phyloP scores from a whole-genome alignment of 2,113 vertebrate species.

The Rhynchomys soricoides region DNA sequence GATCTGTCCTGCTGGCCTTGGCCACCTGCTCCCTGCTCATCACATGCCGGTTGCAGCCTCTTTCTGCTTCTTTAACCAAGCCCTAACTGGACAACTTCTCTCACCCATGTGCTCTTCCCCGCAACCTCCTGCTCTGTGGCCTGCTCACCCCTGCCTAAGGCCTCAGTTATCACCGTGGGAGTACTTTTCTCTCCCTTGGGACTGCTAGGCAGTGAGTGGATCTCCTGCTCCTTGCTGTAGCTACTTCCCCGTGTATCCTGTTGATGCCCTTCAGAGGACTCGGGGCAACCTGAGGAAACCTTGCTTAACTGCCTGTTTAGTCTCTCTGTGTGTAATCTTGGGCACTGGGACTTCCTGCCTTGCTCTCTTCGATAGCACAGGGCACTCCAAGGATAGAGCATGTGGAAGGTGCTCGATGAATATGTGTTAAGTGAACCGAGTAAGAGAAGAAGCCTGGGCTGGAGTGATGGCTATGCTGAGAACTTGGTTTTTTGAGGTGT shows the following conservation, averaged over 20 bases:
- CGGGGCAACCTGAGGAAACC: background rate
- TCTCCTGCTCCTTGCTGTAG: background rate
- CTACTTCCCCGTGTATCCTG: accelerated
- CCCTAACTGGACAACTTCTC: background rate
- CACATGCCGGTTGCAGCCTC: accelerated
- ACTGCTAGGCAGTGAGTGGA: background rate
- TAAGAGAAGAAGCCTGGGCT: background rate
- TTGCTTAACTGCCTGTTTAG: background rate
- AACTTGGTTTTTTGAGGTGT: too few relatives aligned
- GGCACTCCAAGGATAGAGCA: background rate
- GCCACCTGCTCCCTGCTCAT: background rate
- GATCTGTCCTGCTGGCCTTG: background rate
- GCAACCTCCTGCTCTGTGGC: background rate
- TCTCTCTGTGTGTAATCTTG: background rate
- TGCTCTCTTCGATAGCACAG: background rate
- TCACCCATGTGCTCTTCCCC: background rate
- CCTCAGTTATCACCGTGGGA: background rate
- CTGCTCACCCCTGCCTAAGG: background rate
- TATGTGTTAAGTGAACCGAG: accelerated
- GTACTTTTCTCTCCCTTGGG: background rate
- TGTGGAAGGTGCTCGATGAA: accelerated
- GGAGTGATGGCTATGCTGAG: background rate
- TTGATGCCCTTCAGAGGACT: background rate
- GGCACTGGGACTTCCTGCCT: too few relatives aligned
- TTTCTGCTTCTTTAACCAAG: background rate